Percentiles rank a stretch among this genome's conserved stretches.
These are phyloP conservation scores for Pomatorhinus ruficollis DNA, from an alignment of 2,113 vertebrate species.

Conservation along the genomic window DNA sequence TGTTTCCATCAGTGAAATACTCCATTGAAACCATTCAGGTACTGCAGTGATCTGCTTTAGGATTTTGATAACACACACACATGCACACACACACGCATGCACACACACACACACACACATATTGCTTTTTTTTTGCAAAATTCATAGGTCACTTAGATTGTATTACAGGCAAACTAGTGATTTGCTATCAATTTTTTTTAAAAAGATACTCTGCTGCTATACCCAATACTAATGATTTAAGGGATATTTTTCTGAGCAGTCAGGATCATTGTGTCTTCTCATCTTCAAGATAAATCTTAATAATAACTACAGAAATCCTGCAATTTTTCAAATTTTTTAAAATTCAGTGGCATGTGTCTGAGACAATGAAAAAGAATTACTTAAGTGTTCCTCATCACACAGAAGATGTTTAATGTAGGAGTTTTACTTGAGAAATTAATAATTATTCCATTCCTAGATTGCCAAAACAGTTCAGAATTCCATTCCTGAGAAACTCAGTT, in stretches of 20 bases:
- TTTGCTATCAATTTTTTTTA: background rate
- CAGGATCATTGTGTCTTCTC: background rate
- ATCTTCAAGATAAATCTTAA: background rate
- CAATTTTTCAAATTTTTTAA: background rate
- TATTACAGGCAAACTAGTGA: background rate
- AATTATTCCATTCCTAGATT: background rate
- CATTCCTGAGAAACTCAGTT: background rate
- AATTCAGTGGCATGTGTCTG: background rate
- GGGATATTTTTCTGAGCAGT: background rate
- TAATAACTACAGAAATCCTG: background rate
- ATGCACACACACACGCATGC: background rate
- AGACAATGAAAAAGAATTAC: background rate
- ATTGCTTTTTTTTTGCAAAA: background rate
- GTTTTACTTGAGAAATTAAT: background rate
- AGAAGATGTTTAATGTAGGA: background rate
- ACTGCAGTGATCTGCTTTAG: background rate
- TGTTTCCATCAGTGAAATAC: background rate
- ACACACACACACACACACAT: background rate
- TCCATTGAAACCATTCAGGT: background rate
- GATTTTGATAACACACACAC: background rate
- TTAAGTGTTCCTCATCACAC: background rate
- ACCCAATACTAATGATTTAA: background rate
- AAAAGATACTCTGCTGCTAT: accelerated
- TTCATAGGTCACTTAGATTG: background rate
- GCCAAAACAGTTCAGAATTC: background rate